These are phyloP conservation scores for Euclidia mi DNA, from an alignment of 2,888 invertebrate genomes.

Conservation along the genomic window DNA sequence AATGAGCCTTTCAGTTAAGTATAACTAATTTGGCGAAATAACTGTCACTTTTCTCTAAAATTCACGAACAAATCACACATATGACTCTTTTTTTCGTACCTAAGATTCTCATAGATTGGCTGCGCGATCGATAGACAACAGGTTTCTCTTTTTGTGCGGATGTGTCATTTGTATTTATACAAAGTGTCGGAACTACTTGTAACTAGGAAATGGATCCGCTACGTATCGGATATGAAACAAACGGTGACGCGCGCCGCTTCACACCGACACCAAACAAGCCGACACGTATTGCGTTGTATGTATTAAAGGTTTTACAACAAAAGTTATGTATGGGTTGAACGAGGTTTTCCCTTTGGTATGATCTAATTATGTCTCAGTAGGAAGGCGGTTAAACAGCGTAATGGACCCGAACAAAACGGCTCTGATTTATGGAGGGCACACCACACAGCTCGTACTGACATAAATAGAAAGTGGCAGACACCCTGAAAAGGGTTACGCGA, in stretches of 20 bases:
- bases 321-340: conserved; percentile 77
- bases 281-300: conserved; percentile 68
- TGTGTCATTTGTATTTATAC: conserved; percentile 24
- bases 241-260: conserved; percentile 50
- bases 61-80: no score
- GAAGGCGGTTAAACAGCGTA: conserved; percentile 86
- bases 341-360: conserved; percentile 80
- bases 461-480: conserved; percentile 83
- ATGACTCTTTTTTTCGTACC: no score
- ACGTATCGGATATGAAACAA: conserved; percentile 52
- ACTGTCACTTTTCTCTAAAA: no score
- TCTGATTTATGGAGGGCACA: conserved; percentile 83
- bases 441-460: conserved; percentile 79
- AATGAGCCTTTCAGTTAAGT: no score
- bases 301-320: conserved; percentile 82
- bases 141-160: neutral
- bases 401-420: conserved; percentile 85
- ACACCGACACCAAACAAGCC: conserved; percentile 64
- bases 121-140: neutral
- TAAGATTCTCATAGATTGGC: no score
- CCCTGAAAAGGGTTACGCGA: conserved; percentile 79
- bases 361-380: conserved; percentile 87
- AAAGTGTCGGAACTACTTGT: conserved; percentile 45
- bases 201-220: conserved; percentile 47
- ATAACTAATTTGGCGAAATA: no score